Evolutionary conservation across 2,113 vertebrate species (phyloP), one percentile per base, ranked within the genome.

Genomic region (Miniopterus natalensis): DNA sequence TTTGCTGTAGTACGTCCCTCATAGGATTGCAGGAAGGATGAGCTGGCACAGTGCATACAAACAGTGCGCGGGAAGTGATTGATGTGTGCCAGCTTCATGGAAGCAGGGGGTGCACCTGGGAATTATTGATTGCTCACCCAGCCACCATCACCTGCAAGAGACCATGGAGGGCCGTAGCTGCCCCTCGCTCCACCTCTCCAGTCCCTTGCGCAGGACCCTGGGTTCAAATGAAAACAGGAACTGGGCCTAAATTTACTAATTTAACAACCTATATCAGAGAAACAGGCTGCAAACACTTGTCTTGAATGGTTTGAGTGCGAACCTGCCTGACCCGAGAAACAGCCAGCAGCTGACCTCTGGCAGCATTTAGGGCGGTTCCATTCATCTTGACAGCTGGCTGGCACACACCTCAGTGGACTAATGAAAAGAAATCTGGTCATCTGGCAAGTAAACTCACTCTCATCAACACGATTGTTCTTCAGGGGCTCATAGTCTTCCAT

Each of bases 391-490:
- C 47, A 77, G 59, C 14, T 45, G 57, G 59, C 66, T 84, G 55
- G 51, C n/a, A 59, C 81, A 78, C 27, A 57, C 4, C 27, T 87
- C 73, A 51, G 1, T 84, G 77, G 78, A 80, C 59, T 6, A 55
- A 92, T 42, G n/a, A 45, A 81, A 71, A 87, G 31, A 13, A 49
- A 75, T 20, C 21, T 90, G 71, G 42, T 29, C 40, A 47, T 21
- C 63, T 80, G 55, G 45, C 45, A 81, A 81, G 31, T 70, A 65
- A 71, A 70, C 57, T 88, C 65, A n/a, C 18, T 80, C 57, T 70
- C 42, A 77, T 51, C 65, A 45, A 94, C 79, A 51, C 3, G 2
- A 40, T 3, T 36, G 29, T 57, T 84, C 31, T n/a, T 45, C 45
- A 29, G 47, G 12, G 31, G 71, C 29, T 15, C 87, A 25, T 45